A percentile compares a stretch with the other conserved stretches of the same genome.
Conservation (phyloP, 2,888 invertebrate genomes). For the Pyrrhosoma nymphula region DNA sequence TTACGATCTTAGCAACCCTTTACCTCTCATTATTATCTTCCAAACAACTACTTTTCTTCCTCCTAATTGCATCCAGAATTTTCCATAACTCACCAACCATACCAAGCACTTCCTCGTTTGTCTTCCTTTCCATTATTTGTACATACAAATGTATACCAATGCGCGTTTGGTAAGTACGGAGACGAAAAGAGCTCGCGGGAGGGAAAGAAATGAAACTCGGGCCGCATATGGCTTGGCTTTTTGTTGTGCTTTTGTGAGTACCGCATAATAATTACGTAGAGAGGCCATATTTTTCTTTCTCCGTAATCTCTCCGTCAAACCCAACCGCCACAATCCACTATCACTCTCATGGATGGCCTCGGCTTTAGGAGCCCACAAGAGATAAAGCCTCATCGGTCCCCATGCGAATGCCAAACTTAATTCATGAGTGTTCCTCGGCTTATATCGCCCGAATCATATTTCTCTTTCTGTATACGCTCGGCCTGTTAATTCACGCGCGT, state of each 20-base stretch:
- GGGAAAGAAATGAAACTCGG: not conserved
- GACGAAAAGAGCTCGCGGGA: not conserved
- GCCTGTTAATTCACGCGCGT: not conserved
- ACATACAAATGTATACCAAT: not conserved
- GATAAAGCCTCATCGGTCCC: not conserved
- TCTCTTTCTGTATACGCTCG: not conserved
- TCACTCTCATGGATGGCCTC: not conserved
- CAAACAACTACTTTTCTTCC: too few relatives aligned
- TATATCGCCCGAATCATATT: slow-evolving; percentile 1
- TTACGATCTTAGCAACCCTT: too few relatives aligned
- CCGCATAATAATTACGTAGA: not conserved
- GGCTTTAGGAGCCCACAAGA: not conserved
- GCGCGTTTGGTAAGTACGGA: not conserved
- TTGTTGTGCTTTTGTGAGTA: not conserved
- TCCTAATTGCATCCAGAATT: too few relatives aligned
- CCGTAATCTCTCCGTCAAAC: not conserved
- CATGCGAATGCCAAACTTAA: not conserved
- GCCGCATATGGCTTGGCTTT: not conserved
- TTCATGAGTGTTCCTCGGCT: not conserved
- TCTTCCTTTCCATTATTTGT: too few relatives aligned
- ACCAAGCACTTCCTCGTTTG: too few relatives aligned
- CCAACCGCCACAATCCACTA: not conserved
- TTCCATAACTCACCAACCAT: too few relatives aligned
- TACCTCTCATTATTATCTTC: too few relatives aligned
- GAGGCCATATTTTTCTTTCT: not conserved